phyloP scores from a whole-genome alignment of 2,797 vertebrate genomes.

The Vultur gryphus region DNA sequence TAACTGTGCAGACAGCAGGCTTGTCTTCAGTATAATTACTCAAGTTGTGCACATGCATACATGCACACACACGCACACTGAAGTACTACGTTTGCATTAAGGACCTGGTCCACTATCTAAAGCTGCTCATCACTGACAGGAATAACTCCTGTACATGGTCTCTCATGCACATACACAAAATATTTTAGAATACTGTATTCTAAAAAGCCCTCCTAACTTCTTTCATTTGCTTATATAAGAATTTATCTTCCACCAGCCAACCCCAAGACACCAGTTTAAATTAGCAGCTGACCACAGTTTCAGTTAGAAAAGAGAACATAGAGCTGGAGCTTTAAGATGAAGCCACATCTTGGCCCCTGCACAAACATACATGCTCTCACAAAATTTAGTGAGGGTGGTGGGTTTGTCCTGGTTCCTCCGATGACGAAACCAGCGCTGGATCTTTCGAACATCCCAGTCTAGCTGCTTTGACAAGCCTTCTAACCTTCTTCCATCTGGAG shows the following conservation, averaged over 20 bases:
- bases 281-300: neutral
- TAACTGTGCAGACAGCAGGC: neutral
- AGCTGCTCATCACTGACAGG: neutral
- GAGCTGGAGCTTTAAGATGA: neutral
- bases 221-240: neutral
- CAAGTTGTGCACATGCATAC: neutral
- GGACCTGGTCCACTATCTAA: no score
- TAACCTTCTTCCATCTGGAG: conserved; percentile 87
- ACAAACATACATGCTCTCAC: conserved; percentile 95
- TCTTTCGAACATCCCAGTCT: conserved; percentile 93
- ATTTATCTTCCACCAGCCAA: neutral
- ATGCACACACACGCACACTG: neutral
- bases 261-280: neutral
- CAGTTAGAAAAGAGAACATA: neutral
- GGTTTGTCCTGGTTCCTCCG: conserved; percentile 97
- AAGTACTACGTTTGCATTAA: neutral
- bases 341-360: neutral
- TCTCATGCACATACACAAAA: neutral
- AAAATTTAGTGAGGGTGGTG: conserved; percentile 91
- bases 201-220: neutral
- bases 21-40: neutral
- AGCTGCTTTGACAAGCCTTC: conserved; percentile 94
- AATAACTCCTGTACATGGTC: neutral
- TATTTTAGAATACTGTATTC: neutral
- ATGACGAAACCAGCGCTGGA: conserved; percentile 95